Evolutionary conservation across 2,113 vertebrate genomes (phyloP).

Genomic region (Amazona guildingii): DNA sequence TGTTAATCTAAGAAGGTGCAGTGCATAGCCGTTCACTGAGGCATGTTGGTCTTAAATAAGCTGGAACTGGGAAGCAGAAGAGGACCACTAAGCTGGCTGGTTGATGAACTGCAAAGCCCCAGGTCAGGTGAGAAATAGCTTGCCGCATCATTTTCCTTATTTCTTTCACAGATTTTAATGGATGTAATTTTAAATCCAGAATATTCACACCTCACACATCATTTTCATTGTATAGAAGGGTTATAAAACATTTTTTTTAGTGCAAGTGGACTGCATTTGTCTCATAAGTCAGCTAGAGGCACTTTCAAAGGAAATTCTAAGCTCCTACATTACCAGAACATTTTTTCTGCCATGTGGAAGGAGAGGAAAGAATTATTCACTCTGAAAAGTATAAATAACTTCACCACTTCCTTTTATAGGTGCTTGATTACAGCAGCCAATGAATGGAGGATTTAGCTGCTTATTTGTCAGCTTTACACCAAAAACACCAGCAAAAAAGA

Average conservation of each 20-base stretch:
- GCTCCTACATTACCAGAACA: background rate
- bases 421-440: conserved; percentile 22
- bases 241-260: background rate
- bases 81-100: background rate
- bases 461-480: background rate
- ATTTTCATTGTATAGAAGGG: background rate
- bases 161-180: conserved; percentile 3
- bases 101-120: background rate
- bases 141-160: background rate
- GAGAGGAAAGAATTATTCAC: conserved; percentile 17
- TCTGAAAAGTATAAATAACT: conserved; percentile 39
- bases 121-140: background rate
- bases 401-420: background rate
- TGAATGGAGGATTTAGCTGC: background rate
- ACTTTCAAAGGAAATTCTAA: conserved; percentile 20
- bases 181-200: background rate
- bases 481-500: background rate
- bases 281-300: background rate
- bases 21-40: background rate
- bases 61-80: background rate
- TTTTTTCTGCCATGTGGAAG: background rate
- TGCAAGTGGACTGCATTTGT: background rate
- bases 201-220: background rate
- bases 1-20: background rate
- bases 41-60: background rate